Base-by-base conservation (phyloP, 2,888 invertebrate species). In the Microplitis manilae region DNA sequence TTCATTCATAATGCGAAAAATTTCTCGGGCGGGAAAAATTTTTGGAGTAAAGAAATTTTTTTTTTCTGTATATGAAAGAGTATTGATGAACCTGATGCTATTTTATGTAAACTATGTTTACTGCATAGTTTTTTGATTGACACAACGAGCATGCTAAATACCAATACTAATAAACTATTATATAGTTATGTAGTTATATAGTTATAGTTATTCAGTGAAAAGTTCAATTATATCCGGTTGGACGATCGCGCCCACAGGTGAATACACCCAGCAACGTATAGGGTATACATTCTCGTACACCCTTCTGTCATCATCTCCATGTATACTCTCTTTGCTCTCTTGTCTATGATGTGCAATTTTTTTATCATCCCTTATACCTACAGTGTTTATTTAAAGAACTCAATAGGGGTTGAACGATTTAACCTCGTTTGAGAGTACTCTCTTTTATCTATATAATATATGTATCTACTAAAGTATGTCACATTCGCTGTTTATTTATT, bases 161-260 rank as follows among this genome's bases (percentile, higher is more conserved):
- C 50, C 50, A 50, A 50, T 50, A 50, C 50, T 50, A 50, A 50
- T 50, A 50, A 13, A 50, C 50, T 50, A 50, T 50, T 50, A 50
- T 13, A 50, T 70, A 67, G 17, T 69, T 50, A 69, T 30, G 38
- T 59, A 50, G 38, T n/a, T 30, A 38, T 30, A 70, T 50, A 50
- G 50, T 50, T 50, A 50, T 50, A 50, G 50, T 50, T 50, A 50
- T 50, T 6, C 20, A 41, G 73, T 74, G 75, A 80, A 81, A 80
- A 79, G 79, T 82, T 79, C 81, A 79, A 82, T 82, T 82, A 82
- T 82, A 80, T 82, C 68, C 81, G 82, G 82, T 82, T 82, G 74
- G 80, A 78, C 81, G 81, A 81, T 79, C 80, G 77, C 80, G 78
- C 77, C 82, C 81, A 81, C 82, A 82, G 82, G 82, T 82, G 81